These are phyloP conservation scores for Drosophila azteca DNA, from an alignment of 1,140 invertebrate species.

Conservation along the genomic window DNA sequence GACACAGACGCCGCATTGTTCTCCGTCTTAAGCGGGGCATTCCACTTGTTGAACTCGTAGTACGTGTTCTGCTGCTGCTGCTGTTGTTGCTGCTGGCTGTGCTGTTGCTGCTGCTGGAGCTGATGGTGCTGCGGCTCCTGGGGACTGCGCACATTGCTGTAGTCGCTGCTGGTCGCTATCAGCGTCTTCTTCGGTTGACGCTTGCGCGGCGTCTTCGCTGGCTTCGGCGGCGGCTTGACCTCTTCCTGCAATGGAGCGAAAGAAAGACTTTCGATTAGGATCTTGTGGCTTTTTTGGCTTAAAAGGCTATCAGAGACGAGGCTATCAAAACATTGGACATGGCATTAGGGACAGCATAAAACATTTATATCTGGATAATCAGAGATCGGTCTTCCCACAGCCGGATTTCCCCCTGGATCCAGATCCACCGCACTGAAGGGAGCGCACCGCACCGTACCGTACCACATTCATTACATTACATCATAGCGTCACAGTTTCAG, in stretches of 20 bases:
- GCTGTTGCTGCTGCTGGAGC: constrained; percentile 69
- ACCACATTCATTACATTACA: constrained; percentile 55
- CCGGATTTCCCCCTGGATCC: too few relatives aligned
- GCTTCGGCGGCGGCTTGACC: constrained; percentile 72
- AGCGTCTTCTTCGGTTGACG: constrained; percentile 80
- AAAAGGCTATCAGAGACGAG: too few relatives aligned
- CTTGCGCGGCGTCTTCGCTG: constrained; percentile 79
- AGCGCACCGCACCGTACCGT: neutral
- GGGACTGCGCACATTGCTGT: constrained; percentile 72
- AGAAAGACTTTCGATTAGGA: constrained; percentile 14
- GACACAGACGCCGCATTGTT: constrained; percentile 77
- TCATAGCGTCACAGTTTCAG: constrained; percentile 83
- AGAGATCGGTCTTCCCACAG: neutral
- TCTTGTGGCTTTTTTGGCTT: too few relatives aligned
- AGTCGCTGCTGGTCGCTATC: constrained; percentile 75
- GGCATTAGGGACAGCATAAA: too few relatives aligned
- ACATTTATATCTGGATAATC: neutral
- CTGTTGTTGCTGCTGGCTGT: constrained; percentile 68
- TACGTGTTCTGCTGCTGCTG: constrained; percentile 78
- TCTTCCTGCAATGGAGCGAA: constrained; percentile 68
- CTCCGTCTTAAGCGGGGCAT: constrained; percentile 77
- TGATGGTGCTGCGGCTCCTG: constrained; percentile 75
- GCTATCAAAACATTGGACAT: too few relatives aligned
- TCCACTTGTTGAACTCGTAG: constrained; percentile 83
- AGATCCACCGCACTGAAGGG: too few relatives aligned